Evolutionary conservation across 2,888 invertebrate species (phyloP).

Genomic region (Xylota sylvarum): DNA sequence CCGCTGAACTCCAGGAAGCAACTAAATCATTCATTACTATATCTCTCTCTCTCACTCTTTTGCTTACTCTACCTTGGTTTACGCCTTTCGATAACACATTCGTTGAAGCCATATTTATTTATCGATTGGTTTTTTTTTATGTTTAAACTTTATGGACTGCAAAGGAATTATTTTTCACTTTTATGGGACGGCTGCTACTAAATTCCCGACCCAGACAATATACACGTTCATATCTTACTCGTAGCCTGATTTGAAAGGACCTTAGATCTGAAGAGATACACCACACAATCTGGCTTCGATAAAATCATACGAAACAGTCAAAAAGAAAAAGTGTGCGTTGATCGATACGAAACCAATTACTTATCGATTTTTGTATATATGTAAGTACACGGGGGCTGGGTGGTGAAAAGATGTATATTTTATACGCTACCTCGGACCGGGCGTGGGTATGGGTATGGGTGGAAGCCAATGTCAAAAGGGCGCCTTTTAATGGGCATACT

Average conservation of each 20-base stretch:
- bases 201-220: slow-evolving; percentile 57
- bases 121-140: slow-evolving; percentile 2
- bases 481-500: slow-evolving; percentile 34
- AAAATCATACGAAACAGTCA: slow-evolving; percentile 10
- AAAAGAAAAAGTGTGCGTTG: slow-evolving; percentile 5
- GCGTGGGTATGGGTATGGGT: slow-evolving; percentile 4
- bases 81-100: slow-evolving; percentile 8
- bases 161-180: slow-evolving; percentile 59
- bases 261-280: slow-evolving; percentile 35
- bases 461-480: slow-evolving; percentile 68
- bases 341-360: slow-evolving; percentile 72
- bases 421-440: slow-evolving; percentile 19
- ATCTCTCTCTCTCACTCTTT: background rate
- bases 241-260: slow-evolving; percentile 45
- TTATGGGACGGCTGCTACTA: slow-evolving; percentile 50
- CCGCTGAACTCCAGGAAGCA: slow-evolving; percentile 6
- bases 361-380: slow-evolving; percentile 45
- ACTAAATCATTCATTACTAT: slow-evolving; percentile 30
- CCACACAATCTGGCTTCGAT: slow-evolving; percentile 37
- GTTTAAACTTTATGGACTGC: slow-evolving; percentile 47
- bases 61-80: background rate
- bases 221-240: slow-evolving; percentile 23
- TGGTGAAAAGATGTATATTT: slow-evolving; percentile 19
- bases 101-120: slow-evolving; percentile 60
- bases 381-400: background rate